Conservation (phyloP, 2,113 vertebrate genomes). For the Neogobius melanostomus region DNA sequence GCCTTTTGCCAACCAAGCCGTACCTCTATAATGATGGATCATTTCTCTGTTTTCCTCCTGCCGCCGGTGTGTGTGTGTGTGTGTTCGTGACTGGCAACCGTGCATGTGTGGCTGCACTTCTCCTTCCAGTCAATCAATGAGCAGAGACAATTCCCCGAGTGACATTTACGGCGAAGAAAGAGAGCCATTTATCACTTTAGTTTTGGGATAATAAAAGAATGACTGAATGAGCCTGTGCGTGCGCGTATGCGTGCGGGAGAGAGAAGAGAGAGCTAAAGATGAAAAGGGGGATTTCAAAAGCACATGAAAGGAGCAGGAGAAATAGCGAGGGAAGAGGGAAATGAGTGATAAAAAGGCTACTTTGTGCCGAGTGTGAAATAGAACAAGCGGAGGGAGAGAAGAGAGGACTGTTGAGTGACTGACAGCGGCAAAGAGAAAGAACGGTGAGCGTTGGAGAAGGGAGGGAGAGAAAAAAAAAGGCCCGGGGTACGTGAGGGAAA, state of each 20-base stretch:
- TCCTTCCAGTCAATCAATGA: constrained; percentile 72
- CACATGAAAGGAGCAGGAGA: constrained; percentile 74
- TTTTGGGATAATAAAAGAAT: constrained; percentile 75
- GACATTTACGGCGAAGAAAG: constrained; percentile 76
- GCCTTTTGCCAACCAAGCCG: constrained; percentile 27
- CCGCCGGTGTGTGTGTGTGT: constrained; percentile 22
- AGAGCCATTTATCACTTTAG: constrained; percentile 75
- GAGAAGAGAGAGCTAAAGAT: constrained; percentile 58
- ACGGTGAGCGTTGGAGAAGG: constrained; percentile 18
- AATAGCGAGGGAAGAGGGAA: constrained; percentile 74
- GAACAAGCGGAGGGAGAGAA: constrained; percentile 66
- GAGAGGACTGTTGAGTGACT: constrained; percentile 63
- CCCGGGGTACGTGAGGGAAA: constrained; percentile 48
- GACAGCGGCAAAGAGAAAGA: constrained; percentile 63
- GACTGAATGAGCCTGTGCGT: constrained; percentile 62
- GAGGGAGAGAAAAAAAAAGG: constrained; percentile 13
- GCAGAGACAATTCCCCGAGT: constrained; percentile 71
- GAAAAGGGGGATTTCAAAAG: constrained; percentile 75
- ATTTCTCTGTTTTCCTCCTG: constrained; percentile 29
- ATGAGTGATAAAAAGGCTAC: constrained; percentile 75
- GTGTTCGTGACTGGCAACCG: constrained; percentile 36
- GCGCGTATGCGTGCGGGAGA: constrained; percentile 21
- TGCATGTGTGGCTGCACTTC: constrained; percentile 64
- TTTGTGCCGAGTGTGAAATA: constrained; percentile 71
- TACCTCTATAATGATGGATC: constrained; percentile 52